Evolutionary conservation across 1,140 invertebrate genomes (phyloP).

Genomic region (Bombus turneri): DNA sequence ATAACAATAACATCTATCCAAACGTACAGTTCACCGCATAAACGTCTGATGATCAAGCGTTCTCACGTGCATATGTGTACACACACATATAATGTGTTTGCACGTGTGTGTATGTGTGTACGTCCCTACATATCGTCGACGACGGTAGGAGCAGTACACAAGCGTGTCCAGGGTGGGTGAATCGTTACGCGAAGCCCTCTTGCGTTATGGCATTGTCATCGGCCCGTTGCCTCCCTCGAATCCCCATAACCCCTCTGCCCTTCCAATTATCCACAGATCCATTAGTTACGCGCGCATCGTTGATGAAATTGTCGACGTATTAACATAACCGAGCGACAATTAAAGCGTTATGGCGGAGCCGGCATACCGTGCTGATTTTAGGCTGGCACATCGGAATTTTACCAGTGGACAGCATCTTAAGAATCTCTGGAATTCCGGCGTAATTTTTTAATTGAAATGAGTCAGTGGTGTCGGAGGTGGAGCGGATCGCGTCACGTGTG

Average conservation of each 20-base stretch:
- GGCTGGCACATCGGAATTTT: conserved; percentile 21
- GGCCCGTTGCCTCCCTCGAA: conserved; percentile 50
- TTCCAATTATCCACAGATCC: conserved; percentile 70
- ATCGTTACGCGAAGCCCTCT: conserved; percentile 60
- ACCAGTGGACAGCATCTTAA: conserved; percentile 10
- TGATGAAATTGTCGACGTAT: conserved; percentile 71
- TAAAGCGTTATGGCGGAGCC: conserved; percentile 50
- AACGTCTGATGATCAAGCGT: neutral
- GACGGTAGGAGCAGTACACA: conserved; percentile 10
- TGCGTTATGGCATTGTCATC: conserved; percentile 69
- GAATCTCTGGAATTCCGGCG: conserved; percentile 21
- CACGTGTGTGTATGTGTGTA: neutral
- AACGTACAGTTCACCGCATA: neutral
- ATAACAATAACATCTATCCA: conserved; percentile 1
- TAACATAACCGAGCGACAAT: conserved; percentile 70
- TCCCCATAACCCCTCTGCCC: conserved; percentile 39
- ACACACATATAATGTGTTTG: too few species aligned
- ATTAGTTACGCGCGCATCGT: conserved; percentile 60
- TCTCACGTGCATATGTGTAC: neutral
- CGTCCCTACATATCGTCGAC: conserved; percentile 10
- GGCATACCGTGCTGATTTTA: conserved; percentile 31
- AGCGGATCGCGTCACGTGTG: neutral
- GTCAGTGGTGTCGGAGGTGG: neutral
- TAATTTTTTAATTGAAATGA: conserved; percentile 48
- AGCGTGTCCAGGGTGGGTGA: conserved; percentile 45